phyloP scores from a whole-genome alignment of 2,888 invertebrate species.

The Chrysodeixis includens region DNA sequence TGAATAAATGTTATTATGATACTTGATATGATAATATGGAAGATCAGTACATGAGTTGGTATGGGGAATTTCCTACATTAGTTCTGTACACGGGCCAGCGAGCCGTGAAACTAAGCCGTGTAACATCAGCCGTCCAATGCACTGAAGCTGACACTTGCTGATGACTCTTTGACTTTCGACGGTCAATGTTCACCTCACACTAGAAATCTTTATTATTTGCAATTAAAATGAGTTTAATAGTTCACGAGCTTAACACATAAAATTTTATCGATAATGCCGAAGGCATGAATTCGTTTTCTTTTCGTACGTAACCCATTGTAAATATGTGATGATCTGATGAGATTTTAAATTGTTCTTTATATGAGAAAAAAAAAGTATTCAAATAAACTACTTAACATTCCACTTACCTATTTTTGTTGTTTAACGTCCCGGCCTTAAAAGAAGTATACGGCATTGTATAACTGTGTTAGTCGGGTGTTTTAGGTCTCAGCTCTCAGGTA shows the following conservation, averaged over 20 bases:
- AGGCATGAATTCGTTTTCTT: too few species aligned
- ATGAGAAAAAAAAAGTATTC: too few species aligned
- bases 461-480: constrained; percentile 5
- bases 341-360: too few species aligned
- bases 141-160: constrained; percentile 13
- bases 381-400: too few species aligned
- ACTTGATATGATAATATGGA: constrained; percentile 26
- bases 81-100: constrained; percentile 7
- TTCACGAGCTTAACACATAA: too few species aligned
- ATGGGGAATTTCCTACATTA: constrained; percentile 21
- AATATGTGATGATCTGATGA: too few species aligned
- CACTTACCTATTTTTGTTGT: too few species aligned
- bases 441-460: neutral
- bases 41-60: constrained; percentile 5
- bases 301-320: too few species aligned
- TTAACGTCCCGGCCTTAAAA: neutral
- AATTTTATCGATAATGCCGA: too few species aligned
- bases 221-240: neutral
- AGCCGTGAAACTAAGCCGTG: constrained; percentile 7
- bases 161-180: constrained; percentile 14
- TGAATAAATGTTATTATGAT: constrained; percentile 38
- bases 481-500: constrained; percentile 33
- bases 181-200: neutral
- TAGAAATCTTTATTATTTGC: neutral
- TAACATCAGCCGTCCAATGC: constrained; percentile 4